Base-by-base conservation (phyloP, 92 coral and sea anemone genomes). In the Paramuricea clavata region DNA sequence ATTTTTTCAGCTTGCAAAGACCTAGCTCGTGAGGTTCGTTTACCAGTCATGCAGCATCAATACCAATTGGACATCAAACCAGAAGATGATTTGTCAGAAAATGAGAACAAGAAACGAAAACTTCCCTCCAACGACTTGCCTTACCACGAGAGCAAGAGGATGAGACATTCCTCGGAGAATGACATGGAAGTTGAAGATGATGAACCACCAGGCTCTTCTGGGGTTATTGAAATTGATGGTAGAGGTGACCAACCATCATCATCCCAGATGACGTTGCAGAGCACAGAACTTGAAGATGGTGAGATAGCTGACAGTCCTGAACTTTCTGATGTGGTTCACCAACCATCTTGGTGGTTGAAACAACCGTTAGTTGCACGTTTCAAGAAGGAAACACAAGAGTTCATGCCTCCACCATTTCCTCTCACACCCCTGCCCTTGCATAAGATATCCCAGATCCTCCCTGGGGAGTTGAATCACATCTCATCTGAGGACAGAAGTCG, bases 141-240 rank as follows among this genome's bases (percentile, higher is more conserved):
- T 15, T 15, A 49, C 41, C 57, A 69, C 50, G 30, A 64, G 22
- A 83, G 75, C 34, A 95, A 97, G 85, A 88, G 95, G 75, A 86
- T 77, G 56, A 47, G 86, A 68, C 49, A 82, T 50, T 93, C 82
- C 78, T 49, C 80, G 28, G 95, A 90, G 22, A 71, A 65, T 67
- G 99, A 97, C 72, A 97, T 97, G 99, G 99, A 97, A 1, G 81
- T 97, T 23, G 99, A 94, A 22, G 92, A 89, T 80, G 98, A 93
- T 85, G 93, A 12, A 41, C 79, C 15, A 21, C 12, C 79, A 3
- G 84, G 67, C 47, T 32, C 16, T 7, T 25, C 70, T 22, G 26
- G 27, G 6, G 32, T 64, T 57, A 27, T 75, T 19, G 16, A 44
- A 41, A n/a, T 16, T 22, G 35, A 21, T 41, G 62, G 62, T 19